Evolutionary conservation across 1,140 invertebrate genomes (phyloP), one percentile per base, ranked within the genome.

Genomic region (Reticulitermes speratus): DNA sequence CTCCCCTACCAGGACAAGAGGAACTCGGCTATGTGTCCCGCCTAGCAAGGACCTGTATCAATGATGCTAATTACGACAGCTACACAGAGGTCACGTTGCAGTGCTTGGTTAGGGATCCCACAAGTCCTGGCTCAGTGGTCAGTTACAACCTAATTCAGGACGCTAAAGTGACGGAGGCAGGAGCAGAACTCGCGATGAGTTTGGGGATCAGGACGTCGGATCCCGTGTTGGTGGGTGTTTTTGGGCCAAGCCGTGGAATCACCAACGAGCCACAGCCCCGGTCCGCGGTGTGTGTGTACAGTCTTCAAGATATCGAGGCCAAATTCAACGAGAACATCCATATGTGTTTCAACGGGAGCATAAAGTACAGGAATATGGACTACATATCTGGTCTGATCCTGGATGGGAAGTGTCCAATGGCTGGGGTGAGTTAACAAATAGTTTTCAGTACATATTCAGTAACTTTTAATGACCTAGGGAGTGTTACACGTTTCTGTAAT

Each of bases 271-370:
- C 96, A 0, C 91, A 94, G 87, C 89, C 93, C 12, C 94, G 95
- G 83, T 98, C 97, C 8, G 98, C 97, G 0, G 90, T 99, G 87
- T 98, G 97, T 91, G 92, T 97, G 44, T 97, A 96, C 91, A 96
- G 96, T 87, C 91, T 99, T 85, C 94, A 95, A 87, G 95, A 98
- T 75, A 97, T 99, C 88, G 97, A 98, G 89, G 95, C 95, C 85
- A 96, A 97, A 89, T 99, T 99, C 91, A 97, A 97, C 89, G 96
- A 98, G 91, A 99, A 99, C 91, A 98, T 99, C 88, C 97, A 98
- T 90, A 96, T 97, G 95, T 99, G 98, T 91, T 99, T 99, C 90
- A 97, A 98, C 91, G 97, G 97, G 44, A 98, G 96, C 88, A 96
- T 96, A 86, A 96, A 96, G 88, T 96, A 97, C 89, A 93, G 97